phyloP scores from a whole-genome alignment of 2,888 invertebrate genomes.

The Eumerus sabulonum region DNA sequence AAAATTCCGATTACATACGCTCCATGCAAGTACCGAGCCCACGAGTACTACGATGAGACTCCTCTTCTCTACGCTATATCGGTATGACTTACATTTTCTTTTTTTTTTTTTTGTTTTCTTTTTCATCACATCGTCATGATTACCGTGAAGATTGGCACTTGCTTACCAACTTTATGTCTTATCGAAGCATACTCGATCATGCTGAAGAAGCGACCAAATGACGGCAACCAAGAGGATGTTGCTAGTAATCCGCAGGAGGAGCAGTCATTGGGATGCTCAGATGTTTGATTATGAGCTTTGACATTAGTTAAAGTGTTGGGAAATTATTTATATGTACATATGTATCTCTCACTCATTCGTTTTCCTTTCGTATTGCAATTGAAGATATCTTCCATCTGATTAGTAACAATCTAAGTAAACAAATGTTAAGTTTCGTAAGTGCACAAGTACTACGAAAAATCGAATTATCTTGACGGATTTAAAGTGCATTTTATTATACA shows the following conservation, averaged over 20 bases:
- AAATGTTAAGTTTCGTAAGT: slow-evolving; percentile 15
- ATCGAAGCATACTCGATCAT: slow-evolving; percentile 44
- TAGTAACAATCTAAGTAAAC: neutral
- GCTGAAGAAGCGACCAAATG: slow-evolving; percentile 23
- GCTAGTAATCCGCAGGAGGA: slow-evolving; percentile 27
- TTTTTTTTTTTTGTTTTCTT: too few species aligned
- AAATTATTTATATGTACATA: slow-evolving; percentile 38
- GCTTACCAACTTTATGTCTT: slow-evolving; percentile 38
- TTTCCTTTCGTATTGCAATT: slow-evolving; percentile 3
- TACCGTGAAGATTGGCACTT: slow-evolving; percentile 38
- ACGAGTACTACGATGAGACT: too few species aligned
- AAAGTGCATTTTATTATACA: slow-evolving; percentile 7
- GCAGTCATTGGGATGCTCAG: slow-evolving; percentile 14
- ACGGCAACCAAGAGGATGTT: slow-evolving; percentile 17
- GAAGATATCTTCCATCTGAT: slow-evolving; percentile 14
- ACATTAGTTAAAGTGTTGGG: slow-evolving; percentile 49
- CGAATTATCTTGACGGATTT: too few species aligned
- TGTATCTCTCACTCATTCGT: slow-evolving; percentile 5
- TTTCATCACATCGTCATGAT: slow-evolving; percentile 32
- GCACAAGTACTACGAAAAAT: slow-evolving; percentile 1
- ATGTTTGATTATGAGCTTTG: slow-evolving; percentile 37
- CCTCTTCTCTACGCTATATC: too few species aligned
- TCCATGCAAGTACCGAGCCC: neutral
- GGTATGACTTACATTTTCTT: too few species aligned
- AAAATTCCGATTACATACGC: too few species aligned